A percentile compares a stretch with the other conserved stretches of the same genome.
Conservation (phyloP, 2,113 vertebrate genomes). For the Phodopus roborovskii region DNA sequence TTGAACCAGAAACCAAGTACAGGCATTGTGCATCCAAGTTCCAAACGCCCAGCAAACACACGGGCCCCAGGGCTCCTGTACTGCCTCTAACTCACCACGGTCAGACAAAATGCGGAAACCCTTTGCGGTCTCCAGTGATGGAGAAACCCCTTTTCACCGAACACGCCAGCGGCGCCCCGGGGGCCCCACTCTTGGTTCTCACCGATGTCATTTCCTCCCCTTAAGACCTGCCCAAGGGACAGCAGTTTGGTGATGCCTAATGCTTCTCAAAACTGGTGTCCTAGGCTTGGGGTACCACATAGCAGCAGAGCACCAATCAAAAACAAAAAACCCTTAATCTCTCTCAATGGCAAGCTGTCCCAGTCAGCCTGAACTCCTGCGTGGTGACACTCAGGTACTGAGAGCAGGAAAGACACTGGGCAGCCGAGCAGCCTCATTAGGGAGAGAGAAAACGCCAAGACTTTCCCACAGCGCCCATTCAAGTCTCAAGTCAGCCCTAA, state of each 20-base stretch:
- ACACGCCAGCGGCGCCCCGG: conserved; percentile 24
- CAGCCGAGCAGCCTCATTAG: rapidly evolving
- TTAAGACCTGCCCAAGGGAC: background rate
- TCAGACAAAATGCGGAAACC: background rate
- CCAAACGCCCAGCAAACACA: background rate
- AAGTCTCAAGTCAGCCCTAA: background rate
- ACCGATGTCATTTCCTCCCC: background rate
- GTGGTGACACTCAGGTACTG: background rate
- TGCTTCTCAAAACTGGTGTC: background rate
- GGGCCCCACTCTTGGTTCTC: rapidly evolving
- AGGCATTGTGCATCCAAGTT: background rate
- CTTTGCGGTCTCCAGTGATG: conserved; percentile 37
- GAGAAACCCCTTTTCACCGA: conserved; percentile 42
- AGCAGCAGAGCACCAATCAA: background rate
- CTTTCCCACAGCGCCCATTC: background rate
- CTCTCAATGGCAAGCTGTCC: background rate
- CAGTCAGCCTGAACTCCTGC: rapidly evolving
- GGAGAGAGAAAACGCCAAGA: background rate
- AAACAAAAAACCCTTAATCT: background rate
- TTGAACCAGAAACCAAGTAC: conserved; percentile 45
- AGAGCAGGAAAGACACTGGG: rapidly evolving
- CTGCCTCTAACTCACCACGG: background rate
- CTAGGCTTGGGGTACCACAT: background rate
- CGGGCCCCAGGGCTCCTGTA: too few species aligned
- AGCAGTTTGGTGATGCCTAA: too few species aligned